Conservation (phyloP, 2,113 vertebrate species). For the Stegostoma tigrinum region DNA sequence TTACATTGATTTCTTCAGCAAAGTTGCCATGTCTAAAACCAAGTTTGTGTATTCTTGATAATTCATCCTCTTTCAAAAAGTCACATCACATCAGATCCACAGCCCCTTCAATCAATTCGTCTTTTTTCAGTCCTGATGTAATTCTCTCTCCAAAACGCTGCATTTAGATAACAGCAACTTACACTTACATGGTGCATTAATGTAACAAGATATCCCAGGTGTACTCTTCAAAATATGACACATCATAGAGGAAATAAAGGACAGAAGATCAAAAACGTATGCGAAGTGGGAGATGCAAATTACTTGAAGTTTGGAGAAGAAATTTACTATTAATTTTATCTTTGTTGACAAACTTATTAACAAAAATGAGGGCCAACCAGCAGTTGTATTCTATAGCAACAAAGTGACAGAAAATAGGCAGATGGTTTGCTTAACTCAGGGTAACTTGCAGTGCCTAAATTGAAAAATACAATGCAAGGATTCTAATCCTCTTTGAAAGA, state of each 20-base stretch:
- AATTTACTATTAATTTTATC: background rate
- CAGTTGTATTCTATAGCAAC: background rate
- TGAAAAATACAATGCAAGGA: background rate
- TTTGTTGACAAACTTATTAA: background rate
- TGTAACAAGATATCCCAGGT: background rate
- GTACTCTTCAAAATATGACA: background rate
- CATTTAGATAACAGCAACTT: background rate
- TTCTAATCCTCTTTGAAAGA: background rate
- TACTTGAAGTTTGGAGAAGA: background rate
- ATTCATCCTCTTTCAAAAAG: background rate
- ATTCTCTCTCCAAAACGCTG: background rate
- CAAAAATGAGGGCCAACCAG: background rate
- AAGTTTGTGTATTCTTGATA: background rate
- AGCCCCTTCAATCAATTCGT: background rate
- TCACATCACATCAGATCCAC: background rate
- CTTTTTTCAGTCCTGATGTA: background rate
- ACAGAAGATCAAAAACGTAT: background rate
- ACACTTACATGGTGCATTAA: background rate
- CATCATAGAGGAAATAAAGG: background rate
- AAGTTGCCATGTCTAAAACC: background rate
- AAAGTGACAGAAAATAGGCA: background rate
- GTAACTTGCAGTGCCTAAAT: background rate
- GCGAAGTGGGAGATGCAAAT: background rate
- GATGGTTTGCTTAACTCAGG: background rate
- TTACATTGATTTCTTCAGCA: background rate